Percentiles rank a stretch among this genome's conserved stretches.
phyloP scores from a whole-genome alignment of 2,888 invertebrate species.

The Eupithecia inturbata region DNA sequence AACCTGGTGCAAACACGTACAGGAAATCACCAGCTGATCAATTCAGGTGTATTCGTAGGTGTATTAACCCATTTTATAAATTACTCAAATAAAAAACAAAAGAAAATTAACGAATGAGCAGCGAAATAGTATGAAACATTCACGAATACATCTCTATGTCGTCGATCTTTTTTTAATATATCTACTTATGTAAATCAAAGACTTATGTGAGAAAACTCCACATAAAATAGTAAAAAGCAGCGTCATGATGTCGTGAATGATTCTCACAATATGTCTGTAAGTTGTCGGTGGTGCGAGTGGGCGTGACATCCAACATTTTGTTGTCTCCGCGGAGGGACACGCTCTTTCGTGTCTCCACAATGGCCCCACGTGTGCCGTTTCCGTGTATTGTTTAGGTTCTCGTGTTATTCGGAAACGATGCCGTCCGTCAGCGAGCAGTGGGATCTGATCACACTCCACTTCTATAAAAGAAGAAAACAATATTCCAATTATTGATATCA shows the following conservation, averaged over 20 bases:
- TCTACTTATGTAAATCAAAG: background rate
- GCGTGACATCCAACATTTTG: slow-evolving; percentile 25
- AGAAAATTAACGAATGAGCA: no score
- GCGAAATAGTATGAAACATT: no score
- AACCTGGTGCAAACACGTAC: no score
- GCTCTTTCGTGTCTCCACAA: background rate
- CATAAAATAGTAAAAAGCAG: background rate
- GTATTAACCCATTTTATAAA: no score
- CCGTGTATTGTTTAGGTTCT: slow-evolving; percentile 9
- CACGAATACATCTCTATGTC: no score
- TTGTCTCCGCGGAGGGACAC: background rate
- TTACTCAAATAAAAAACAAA: no score
- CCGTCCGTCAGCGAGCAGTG: background rate
- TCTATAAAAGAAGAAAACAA: background rate
- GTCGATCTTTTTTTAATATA: background rate
- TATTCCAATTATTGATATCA: background rate
- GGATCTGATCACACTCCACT: background rate
- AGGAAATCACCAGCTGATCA: no score
- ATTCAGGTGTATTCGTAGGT: no score
- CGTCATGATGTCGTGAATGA: slow-evolving; percentile 11
- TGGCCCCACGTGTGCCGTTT: background rate
- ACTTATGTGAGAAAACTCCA: slow-evolving; percentile 3
- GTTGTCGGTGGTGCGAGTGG: slow-evolving; percentile 18
- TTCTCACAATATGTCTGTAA: slow-evolving; percentile 27
- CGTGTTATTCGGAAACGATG: background rate